Base-by-base conservation (phyloP, 1,140 invertebrate species). In the Lerema accius region DNA sequence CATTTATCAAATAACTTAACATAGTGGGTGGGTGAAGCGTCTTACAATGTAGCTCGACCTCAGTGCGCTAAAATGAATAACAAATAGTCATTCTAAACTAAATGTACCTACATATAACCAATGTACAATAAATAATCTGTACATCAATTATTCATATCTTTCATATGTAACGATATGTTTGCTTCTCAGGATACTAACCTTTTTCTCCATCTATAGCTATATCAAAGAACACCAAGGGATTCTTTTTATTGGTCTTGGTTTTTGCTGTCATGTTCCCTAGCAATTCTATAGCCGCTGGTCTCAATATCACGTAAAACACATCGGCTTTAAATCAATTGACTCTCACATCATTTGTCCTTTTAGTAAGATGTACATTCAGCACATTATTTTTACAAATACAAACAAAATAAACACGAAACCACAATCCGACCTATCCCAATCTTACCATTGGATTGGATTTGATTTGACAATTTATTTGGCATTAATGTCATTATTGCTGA, bases 171-270 rank as follows among this genome's bases (percentile, higher is more conserved):
- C 9, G 7, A 7, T 32, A 7, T 32, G 4, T 32, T 32, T 7
- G 7, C 28, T 32, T 4, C 28, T 9, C 13, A 55, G 9, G n/a
- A 55, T 14, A 77, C 78, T 66, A 72, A 88, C 87, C 87, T 82
- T 74, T 73, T 67, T 82, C 84, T 14, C 82, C 85, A 65, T 88
- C 83, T 56, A 87, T 88, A 43, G 78, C 69, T 59, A 90, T 84
- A 72, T 90, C 87, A 60, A 90, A 78, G 71, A 82, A 90, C 62
- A 90, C 85, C 46, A 90, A 61, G 51, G 82, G 82, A 72, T 90
- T 90, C 58, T 69, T 87, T 82, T 83, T 76, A 82, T 73, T 71
- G 51, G 55, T 61, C 42, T 76, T 64, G 16, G 63, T 71, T 59
- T 63, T 69, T 40, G 80, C 64, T 73, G 77, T 71, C 71, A 83